phyloP scores from a whole-genome alignment of 2,888 invertebrate species.

The Formica aserva region DNA sequence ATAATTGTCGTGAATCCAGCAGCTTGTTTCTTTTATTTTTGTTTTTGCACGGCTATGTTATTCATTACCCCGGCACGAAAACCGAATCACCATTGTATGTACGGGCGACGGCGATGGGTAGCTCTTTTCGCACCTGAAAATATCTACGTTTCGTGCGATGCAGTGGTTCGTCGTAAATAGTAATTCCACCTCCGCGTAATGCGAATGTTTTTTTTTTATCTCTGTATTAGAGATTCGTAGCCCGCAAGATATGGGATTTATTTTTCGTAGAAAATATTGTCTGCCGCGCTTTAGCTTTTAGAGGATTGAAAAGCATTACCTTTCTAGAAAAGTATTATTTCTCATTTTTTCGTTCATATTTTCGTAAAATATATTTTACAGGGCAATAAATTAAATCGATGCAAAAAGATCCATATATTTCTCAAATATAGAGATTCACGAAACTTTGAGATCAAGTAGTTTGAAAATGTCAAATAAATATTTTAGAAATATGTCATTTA shows the following conservation, averaged over 20 bases:
- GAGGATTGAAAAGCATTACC: not conserved
- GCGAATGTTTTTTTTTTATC: constrained; percentile 22
- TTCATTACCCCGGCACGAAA: constrained; percentile 34
- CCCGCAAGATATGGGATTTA: not conserved
- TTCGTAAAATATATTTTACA: not conserved
- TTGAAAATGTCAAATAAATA: no score
- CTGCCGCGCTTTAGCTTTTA: not conserved
- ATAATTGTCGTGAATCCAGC: constrained; percentile 45
- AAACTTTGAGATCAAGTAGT: not conserved
- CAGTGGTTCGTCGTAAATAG: constrained; percentile 14
- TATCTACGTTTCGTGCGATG: not conserved
- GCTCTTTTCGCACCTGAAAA: constrained; percentile 20
- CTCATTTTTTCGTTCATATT: not conserved
- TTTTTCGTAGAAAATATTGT: not conserved
- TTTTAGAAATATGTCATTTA: no score
- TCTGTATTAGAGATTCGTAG: not conserved
- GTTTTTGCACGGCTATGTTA: constrained; percentile 3
- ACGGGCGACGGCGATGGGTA: not conserved
- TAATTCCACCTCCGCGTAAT: not conserved
- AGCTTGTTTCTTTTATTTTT: constrained; percentile 30
- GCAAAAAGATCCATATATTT: not conserved
- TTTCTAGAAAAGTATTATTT: not conserved
- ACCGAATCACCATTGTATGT: constrained; percentile 26
- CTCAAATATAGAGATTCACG: no score
- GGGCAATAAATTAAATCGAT: not conserved